Evolutionary conservation across 2,888 invertebrate genomes (phyloP), one percentile per base, ranked within the genome.

Genomic region (Poecilobothrus nobilitatus): DNA sequence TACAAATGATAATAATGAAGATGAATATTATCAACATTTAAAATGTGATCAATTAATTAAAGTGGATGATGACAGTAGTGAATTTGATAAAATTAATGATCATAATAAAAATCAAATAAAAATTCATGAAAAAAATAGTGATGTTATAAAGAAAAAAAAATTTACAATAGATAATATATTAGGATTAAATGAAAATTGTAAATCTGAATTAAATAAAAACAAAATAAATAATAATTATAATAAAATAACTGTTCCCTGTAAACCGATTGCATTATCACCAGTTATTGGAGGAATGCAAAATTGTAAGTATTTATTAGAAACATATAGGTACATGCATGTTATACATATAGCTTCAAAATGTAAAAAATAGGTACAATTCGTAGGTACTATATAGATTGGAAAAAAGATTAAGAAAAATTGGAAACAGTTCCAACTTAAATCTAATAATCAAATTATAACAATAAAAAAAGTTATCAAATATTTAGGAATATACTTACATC

Each of bases 151-250:
- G 72, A 72, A 72, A 63, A 74, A 73, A 71, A 74, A 75, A 20
- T 78, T 78, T 68, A 77, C 75, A 66, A 78, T 78, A 65, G 77
- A 78, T 53, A 76, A 75, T 69, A 77, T 78, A 68, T 74, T 78
- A 64, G 75, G 76, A 66, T 72, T 75, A 61, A 71, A 73, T 37
- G 71, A 70, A 62, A 72, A 67, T 62, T 44, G 65, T 4, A 67
- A 22, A 44, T 66, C 27, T n/a, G 15, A 44, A n/a, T 7, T n/a
- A 34, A 68, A 66, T 68, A 61, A 64, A 33, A 66, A 66, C 65
- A 64, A 22, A 53, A 53, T 33, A 33, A 33, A 22, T 33, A n/a
- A 37, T 33, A 33, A 53, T 34, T 15, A 20, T 27, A 20, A 22
- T 33, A 68, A 68, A 18, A 65, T 63, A 22, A 9, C 33, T 1